A percentile compares a stretch with the other conserved stretches of the same genome.
Evolutionary conservation across 35 echinoderm and acorn worm genomes (phyloP).

Genomic region (Ophioderma brevispina): DNA sequence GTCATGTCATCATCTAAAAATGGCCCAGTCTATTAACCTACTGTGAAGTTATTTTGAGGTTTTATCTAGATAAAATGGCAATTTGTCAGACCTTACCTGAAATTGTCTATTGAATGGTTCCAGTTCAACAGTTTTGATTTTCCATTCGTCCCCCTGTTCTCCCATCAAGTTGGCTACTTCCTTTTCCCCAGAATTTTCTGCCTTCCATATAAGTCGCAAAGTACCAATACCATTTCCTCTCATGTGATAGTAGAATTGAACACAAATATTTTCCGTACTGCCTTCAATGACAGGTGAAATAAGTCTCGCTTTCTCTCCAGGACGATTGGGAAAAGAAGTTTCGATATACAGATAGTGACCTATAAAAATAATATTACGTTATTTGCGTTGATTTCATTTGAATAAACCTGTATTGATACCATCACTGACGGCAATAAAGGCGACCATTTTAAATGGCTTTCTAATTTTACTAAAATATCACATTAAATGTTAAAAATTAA

Average conservation of each 20-base stretch:
- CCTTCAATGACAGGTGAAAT: conserved; percentile 31
- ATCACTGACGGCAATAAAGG: too few relatives aligned
- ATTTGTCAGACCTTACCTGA: too few relatives aligned
- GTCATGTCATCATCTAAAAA: too few relatives aligned
- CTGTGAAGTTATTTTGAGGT: too few relatives aligned
- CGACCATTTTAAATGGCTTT: too few relatives aligned
- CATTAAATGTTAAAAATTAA: too few relatives aligned
- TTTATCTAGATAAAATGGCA: too few relatives aligned
- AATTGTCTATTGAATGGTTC: conserved; percentile 28
- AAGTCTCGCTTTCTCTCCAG: not conserved
- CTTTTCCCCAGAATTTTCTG: not conserved
- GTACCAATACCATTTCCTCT: conserved; percentile 21
- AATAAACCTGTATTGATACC: too few relatives aligned
- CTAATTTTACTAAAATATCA: too few relatives aligned
- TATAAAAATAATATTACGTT: not conserved
- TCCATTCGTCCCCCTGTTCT: conserved; percentile 32
- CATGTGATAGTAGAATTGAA: conserved; percentile 34
- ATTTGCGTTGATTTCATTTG: too few relatives aligned
- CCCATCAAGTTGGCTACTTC: conserved; percentile 5
- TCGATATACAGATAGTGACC: conserved; percentile 45
- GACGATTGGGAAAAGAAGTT: not conserved
- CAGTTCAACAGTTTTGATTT: not conserved
- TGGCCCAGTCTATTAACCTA: too few relatives aligned
- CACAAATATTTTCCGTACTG: not conserved
- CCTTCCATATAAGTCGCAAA: conserved; percentile 7